Conservation (phyloP, 2,113 vertebrate genomes). For the Perca fluviatilis region DNA sequence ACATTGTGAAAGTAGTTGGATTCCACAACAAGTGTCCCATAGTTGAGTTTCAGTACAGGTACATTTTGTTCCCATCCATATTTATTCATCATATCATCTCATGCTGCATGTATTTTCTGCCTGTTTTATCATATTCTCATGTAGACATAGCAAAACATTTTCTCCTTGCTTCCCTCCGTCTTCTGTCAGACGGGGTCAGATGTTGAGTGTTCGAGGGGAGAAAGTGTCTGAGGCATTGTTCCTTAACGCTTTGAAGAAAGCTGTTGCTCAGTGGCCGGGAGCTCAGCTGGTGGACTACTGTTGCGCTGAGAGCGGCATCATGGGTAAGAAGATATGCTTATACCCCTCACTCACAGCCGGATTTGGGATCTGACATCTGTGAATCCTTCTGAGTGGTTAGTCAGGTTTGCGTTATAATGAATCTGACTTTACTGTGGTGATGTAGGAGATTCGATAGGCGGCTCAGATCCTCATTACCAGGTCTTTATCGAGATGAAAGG, state of each 20-base stretch:
- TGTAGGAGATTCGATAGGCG: slow-evolving; percentile 86
- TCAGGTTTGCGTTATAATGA: not conserved
- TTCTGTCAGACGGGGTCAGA: slow-evolving; percentile 85
- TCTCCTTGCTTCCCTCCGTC: not conserved
- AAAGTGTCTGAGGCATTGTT: slow-evolving; percentile 87
- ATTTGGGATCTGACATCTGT: not conserved
- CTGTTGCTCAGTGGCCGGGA: slow-evolving; percentile 88
- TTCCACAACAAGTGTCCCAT: slow-evolving; percentile 91
- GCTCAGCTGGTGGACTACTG: slow-evolving; percentile 90
- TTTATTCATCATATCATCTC: not conserved
- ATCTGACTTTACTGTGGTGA: not conserved
- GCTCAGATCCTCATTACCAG: slow-evolving; percentile 91
- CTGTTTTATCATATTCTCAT: too few relatives aligned
- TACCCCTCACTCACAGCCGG: not conserved
- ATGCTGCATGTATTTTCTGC: not conserved
- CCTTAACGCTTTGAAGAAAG: slow-evolving; percentile 81
- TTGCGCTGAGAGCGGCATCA: slow-evolving; percentile 90
- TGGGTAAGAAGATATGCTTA: slow-evolving; percentile 84
- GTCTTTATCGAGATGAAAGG: slow-evolving; percentile 93
- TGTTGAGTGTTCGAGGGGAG: slow-evolving; percentile 90
- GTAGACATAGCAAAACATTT: not conserved
- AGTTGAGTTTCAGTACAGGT: slow-evolving; percentile 90
- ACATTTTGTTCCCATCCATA: not conserved
- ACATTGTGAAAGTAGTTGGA: slow-evolving; percentile 88
- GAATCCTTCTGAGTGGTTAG: not conserved